Conservation (phyloP, 1,140 invertebrate species). For the Lepidurus apus region DNA sequence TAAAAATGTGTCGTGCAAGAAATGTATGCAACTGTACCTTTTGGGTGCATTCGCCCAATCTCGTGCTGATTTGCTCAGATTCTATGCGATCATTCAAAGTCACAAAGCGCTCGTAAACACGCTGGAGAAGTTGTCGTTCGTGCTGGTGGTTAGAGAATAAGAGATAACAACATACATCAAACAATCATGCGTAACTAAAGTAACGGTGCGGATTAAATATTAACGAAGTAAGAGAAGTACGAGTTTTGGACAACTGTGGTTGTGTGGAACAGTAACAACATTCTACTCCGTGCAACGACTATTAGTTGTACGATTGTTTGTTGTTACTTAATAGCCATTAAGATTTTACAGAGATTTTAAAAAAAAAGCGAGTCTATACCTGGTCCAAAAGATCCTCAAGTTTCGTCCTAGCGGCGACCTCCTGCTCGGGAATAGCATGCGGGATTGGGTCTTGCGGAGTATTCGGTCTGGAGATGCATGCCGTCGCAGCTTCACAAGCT, state of each 20-base stretch:
- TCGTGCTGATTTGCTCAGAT: conserved; percentile 9
- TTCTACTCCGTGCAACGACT: not conserved
- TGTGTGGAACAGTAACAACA: not conserved
- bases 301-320: not conserved
- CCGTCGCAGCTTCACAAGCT: conserved; percentile 84
- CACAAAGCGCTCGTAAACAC: conserved; percentile 21
- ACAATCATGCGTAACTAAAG: not conserved
- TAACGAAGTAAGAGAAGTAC: not conserved
- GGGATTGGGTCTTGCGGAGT: conserved; percentile 75
- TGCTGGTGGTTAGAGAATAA: conserved; percentile 15
- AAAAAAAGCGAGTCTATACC: conserved; percentile 52
- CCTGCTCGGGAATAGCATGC: conserved; percentile 71
- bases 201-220: not conserved
- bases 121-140: not conserved
- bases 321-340: not conserved
- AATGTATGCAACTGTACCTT: not conserved
- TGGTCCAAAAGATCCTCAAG: conserved; percentile 87
- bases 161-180: conserved; percentile 6
- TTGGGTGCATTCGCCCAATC: not conserved
- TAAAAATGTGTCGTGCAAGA: conserved; percentile 11
- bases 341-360: not conserved
- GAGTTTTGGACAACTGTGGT: not conserved
- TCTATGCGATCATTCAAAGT: conserved; percentile 17
- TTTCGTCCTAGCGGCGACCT: conserved; percentile 72
- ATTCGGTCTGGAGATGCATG: conserved; percentile 81